Conservation (phyloP, 2,888 invertebrate species). For the Balanococcus diminutus region DNA sequence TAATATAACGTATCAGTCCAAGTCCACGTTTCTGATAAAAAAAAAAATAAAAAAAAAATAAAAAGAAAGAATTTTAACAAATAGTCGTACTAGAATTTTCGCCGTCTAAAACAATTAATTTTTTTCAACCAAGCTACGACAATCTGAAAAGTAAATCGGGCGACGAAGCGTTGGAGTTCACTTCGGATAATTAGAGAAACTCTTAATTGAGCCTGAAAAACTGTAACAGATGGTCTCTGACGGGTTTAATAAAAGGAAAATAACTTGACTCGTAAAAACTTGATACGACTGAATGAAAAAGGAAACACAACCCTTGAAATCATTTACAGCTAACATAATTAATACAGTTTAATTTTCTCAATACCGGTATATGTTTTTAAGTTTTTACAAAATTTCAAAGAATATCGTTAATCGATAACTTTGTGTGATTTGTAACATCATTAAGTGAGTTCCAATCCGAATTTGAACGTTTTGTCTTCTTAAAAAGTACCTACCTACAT, state of each 20-base stretch:
- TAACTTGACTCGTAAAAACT: background rate
- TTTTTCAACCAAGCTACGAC: background rate
- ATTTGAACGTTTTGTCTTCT: background rate
- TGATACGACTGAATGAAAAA: background rate
- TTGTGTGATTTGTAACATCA: background rate
- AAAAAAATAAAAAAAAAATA: background rate
- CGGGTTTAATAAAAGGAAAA: slow-evolving; percentile 12
- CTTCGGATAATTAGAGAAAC: slow-evolving; percentile 4
- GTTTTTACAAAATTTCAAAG: slow-evolving; percentile 1
- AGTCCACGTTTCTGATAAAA: background rate
- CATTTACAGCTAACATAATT: slow-evolving; percentile 2
- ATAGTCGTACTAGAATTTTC: background rate
- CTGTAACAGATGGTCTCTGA: slow-evolving; percentile 13
- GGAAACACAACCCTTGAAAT: background rate
- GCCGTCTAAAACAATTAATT: background rate
- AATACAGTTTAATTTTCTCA: background rate
- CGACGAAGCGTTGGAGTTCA: background rate
- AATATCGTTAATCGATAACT: background rate
- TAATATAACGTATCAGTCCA: background rate
- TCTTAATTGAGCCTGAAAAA: slow-evolving; percentile 9
- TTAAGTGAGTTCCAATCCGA: background rate
- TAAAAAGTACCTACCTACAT: too few relatives aligned
- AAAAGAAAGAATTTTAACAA: background rate
- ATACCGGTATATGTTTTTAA: background rate
- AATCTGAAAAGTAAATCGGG: background rate